A percentile compares a stretch with the other conserved stretches of the same genome.
phyloP scores from a whole-genome alignment of 2,113 vertebrate genomes.

The Pithys albifrons region DNA sequence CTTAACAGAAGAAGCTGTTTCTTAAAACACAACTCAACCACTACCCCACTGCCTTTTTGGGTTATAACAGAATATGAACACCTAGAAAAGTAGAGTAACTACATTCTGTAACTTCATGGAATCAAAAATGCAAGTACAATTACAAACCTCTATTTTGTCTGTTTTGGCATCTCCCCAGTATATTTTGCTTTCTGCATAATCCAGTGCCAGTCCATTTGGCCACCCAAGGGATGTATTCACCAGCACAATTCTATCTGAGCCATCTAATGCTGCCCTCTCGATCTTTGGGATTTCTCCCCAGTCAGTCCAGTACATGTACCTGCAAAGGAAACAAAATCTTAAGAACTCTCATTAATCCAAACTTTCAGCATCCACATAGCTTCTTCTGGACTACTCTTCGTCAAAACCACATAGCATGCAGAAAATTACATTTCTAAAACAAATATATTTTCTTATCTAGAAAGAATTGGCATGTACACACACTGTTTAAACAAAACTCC shows the following conservation, averaged over 20 bases:
- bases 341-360: background rate
- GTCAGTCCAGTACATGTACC: conserved; percentile 99
- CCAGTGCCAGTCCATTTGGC: conserved; percentile 95
- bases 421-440: background rate
- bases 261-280: conserved; percentile 92
- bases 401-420: fast-evolving
- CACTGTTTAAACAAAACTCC: background rate
- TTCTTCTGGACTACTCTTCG: background rate
- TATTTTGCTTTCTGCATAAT: conserved; percentile 88
- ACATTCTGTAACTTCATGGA: background rate
- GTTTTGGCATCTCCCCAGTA: conserved; percentile 99
- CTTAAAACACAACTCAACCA: background rate
- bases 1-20: background rate
- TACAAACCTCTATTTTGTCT: conserved; percentile 88
- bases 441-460: background rate
- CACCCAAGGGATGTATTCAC: conserved; percentile 96
- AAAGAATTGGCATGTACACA: background rate
- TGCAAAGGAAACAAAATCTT: conserved; percentile 54
- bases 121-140: conserved; percentile 6
- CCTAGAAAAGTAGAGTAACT: background rate
- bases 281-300: conserved; percentile 98
- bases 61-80: background rate
- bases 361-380: background rate
- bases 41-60: background rate
- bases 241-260: conserved; percentile 88